These are phyloP conservation scores for Arbacia lixula DNA, from an alignment of 53 echinoderm and acorn worm genomes.

Conservation along the genomic window DNA sequence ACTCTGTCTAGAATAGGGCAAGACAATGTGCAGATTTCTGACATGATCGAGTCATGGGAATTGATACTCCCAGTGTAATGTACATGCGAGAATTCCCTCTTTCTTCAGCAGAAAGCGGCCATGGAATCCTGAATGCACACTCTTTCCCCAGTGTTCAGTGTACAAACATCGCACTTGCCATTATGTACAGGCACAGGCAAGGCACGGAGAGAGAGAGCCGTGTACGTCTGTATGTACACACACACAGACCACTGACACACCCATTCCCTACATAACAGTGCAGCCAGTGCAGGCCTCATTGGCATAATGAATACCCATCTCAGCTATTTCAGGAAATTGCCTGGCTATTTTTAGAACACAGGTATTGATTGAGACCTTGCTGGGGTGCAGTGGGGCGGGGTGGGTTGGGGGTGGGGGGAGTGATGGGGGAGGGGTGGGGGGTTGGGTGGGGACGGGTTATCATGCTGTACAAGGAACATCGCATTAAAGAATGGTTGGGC, in stretches of 20 bases:
- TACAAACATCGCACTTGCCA: too few species aligned
- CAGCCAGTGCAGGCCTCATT: slow-evolving; percentile 34
- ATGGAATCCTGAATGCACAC: too few species aligned
- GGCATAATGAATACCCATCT: slow-evolving; percentile 49
- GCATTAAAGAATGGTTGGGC: too few species aligned
- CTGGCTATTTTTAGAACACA: slow-evolving; percentile 45
- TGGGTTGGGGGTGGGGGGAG: neutral
- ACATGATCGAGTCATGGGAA: too few species aligned
- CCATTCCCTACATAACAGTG: neutral
- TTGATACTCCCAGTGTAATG: too few species aligned
- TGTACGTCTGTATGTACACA: slow-evolving; percentile 14
- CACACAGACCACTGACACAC: slow-evolving; percentile 1
- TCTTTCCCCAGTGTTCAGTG: too few species aligned
- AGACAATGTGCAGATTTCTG: too few species aligned
- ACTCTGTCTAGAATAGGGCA: too few species aligned
- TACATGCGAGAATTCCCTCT: too few species aligned
- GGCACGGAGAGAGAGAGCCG: too few species aligned
- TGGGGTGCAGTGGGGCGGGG: neutral
- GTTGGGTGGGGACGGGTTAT: neutral
- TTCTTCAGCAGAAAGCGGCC: too few species aligned
- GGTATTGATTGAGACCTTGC: slow-evolving; percentile 45
- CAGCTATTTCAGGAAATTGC: slow-evolving; percentile 59
- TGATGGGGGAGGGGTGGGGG: neutral
- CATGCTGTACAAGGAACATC: neutral
- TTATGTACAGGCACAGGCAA: too few species aligned